A percentile compares a stretch with the other conserved stretches of the same genome.
These are phyloP conservation scores for Solea senegalensis DNA, from an alignment of 2,113 vertebrate genomes.

Conservation along the genomic window DNA sequence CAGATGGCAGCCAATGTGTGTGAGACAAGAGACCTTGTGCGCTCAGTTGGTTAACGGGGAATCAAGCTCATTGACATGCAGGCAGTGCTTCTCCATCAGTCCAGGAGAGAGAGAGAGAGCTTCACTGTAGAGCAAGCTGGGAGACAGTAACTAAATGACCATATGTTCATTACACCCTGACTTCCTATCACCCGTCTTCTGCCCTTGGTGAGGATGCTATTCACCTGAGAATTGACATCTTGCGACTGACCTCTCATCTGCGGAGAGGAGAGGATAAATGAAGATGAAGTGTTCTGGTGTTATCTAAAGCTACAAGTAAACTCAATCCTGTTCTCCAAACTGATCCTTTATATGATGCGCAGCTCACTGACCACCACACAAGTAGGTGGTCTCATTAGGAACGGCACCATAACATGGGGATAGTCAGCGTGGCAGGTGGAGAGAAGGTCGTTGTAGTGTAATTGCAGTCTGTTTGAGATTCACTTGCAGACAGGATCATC, in stretches of 20 bases:
- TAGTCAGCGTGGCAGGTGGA: constrained; percentile 41
- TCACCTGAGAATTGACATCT: constrained; percentile 19
- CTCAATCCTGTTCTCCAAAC: not conserved
- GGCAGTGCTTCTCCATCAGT: constrained; percentile 56
- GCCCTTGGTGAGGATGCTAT: constrained; percentile 54
- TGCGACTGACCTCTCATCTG: not conserved
- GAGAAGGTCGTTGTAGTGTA: constrained; percentile 63
- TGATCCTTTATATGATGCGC: not conserved
- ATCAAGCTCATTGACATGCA: constrained; percentile 74
- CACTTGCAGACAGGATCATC: constrained; percentile 66
- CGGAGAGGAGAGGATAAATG: not conserved
- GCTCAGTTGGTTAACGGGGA: constrained; percentile 60
- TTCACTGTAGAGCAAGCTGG: constrained; percentile 34
- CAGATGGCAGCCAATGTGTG: constrained; percentile 77
- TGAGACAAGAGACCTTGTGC: constrained; percentile 71
- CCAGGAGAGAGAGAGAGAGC: constrained; percentile 58
- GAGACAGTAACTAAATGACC: constrained; percentile 51
- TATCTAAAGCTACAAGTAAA: not conserved
- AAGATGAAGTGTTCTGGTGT: not conserved
- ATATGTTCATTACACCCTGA: constrained; percentile 59
- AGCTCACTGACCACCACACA: not conserved
- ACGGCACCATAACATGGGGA: constrained; percentile 1
- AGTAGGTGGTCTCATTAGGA: constrained; percentile 34
- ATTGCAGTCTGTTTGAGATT: constrained; percentile 58
- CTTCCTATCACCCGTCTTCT: constrained; percentile 29